Conservation (phyloP, 2,888 invertebrate genomes). For the Tortricodes alternella region DNA sequence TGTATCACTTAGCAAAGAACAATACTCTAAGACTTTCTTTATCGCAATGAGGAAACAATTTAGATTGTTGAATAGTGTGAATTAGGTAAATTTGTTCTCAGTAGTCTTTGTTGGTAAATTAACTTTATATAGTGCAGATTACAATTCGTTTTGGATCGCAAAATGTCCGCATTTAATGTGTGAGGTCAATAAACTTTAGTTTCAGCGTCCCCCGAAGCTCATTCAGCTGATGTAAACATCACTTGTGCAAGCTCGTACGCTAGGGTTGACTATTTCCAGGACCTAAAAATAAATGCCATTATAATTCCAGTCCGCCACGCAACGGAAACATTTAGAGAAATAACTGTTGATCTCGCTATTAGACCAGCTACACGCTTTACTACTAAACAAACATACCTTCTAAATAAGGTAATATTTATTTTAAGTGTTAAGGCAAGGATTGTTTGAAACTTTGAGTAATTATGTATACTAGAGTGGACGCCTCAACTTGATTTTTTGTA, state of each 20-base stretch:
- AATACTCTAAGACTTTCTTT: background rate
- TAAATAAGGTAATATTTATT: no score
- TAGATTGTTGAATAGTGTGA: conserved; percentile 20
- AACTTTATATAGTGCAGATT: background rate
- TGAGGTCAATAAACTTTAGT: conserved; percentile 68
- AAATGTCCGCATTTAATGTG: conserved; percentile 19
- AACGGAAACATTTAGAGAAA: background rate
- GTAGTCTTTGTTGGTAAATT: conserved; percentile 7
- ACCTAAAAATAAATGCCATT: conserved; percentile 15
- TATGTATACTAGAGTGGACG: no score
- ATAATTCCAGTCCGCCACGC: background rate
- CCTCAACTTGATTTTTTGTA: no score
- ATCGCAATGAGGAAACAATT: conserved; percentile 4
- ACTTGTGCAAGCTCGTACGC: conserved; percentile 49
- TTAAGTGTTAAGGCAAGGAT: no score
- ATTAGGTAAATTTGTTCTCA: background rate
- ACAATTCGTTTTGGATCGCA: background rate
- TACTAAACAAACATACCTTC: no score
- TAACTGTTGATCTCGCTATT: no score
- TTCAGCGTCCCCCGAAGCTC: conserved; percentile 60
- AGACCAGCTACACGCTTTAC: no score
- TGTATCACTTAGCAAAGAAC: no score
- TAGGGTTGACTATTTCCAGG: conserved; percentile 53
- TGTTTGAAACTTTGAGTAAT: no score
- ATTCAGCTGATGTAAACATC: conserved; percentile 65